Evolutionary conservation across 2,797 vertebrate genomes (phyloP).

Genomic region (Gambelia wislizenii): DNA sequence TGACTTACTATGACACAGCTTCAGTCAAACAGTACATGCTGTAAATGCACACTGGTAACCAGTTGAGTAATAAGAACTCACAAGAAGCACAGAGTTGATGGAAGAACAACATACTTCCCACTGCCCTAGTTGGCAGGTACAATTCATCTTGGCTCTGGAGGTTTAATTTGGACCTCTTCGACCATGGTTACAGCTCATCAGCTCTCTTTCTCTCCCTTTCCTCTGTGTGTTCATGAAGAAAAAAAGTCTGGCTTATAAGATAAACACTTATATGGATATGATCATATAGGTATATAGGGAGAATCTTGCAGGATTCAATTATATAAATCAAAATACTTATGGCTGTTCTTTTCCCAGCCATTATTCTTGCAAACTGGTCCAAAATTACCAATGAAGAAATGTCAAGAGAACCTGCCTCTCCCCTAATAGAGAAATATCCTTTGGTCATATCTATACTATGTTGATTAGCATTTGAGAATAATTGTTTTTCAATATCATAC

Average conservation of each 20-base stretch:
- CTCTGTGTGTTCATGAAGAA: constrained; percentile 28
- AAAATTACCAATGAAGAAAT: not conserved
- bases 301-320: not conserved
- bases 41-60: not conserved
- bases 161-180: constrained; percentile 64
- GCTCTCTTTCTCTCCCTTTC: constrained; percentile 49
- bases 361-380: not conserved
- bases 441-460: not conserved
- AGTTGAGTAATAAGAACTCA: constrained; percentile 43
- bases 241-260: constrained; percentile 45
- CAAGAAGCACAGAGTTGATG: constrained; percentile 51
- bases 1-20: not conserved
- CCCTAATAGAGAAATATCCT: not conserved
- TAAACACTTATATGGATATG: constrained; percentile 47
- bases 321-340: not conserved
- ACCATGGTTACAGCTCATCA: constrained; percentile 52
- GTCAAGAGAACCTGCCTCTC: constrained; percentile 1
- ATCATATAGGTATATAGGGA: constrained; percentile 15
- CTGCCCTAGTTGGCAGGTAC: constrained; percentile 49
- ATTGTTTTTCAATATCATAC: not conserved
- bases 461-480: not conserved
- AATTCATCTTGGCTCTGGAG: constrained; percentile 49
- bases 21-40: not conserved
- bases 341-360: not conserved
- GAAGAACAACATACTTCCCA: constrained; percentile 34